Evolutionary conservation across 2,113 vertebrate genomes (phyloP).

Genomic region (Sardina pilchardus): DNA sequence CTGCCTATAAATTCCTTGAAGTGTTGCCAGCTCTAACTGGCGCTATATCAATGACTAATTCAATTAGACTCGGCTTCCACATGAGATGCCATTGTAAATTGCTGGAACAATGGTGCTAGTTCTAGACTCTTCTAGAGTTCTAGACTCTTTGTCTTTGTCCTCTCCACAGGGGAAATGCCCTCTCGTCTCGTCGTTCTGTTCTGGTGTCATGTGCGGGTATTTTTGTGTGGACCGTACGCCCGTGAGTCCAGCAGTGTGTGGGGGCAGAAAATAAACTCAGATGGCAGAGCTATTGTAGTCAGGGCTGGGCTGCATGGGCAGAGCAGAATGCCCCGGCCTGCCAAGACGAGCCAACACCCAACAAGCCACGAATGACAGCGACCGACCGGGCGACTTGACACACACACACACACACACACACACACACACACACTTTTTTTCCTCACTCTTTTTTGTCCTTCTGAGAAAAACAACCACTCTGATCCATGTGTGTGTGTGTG

Average conservation of each 20-base stretch:
- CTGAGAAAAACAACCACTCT: neutral
- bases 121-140: too few species aligned
- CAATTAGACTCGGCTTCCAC: neutral
- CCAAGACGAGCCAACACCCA: conserved; percentile 35
- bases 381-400: conserved; percentile 39
- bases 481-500: neutral
- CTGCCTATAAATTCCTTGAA: neutral
- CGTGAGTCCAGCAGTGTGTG: conserved; percentile 36
- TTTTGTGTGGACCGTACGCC: conserved; percentile 18
- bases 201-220: conserved; percentile 24
- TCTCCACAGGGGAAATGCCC: conserved; percentile 21
- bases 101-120: neutral
- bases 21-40: neutral
- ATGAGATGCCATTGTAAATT: neutral
- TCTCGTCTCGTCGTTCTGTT: neutral
- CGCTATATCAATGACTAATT: neutral
- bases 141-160: conserved; percentile 21
- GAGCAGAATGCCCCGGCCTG: conserved; percentile 21
- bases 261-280: conserved; percentile 42
- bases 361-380: conserved; percentile 47
- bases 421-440: conserved; percentile 19
- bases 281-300: conserved; percentile 43
- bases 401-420: conserved; percentile 35
- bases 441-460: neutral
- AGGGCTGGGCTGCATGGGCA: conserved; percentile 35